Evolutionary conservation across 2,113 vertebrate genomes (phyloP).

Genomic region (sheep (Ovis aries)): ARS-UI_Ramb_v3.0 NC_056055.1:74905001-74905500

Average conservation of each 20-base stretch:
- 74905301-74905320: slow-evolving; percentile 46
- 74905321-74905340: slow-evolving; percentile 51
- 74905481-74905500: not conserved
- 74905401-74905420: slow-evolving; percentile 23
- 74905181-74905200: not conserved
- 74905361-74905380: slow-evolving; percentile 28
- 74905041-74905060: not conserved
- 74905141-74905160: not conserved
- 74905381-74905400: slow-evolving; percentile 51
- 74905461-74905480: not conserved
- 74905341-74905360: not conserved
- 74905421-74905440: slow-evolving; percentile 23
- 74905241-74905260: not conserved
- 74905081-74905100: not conserved
- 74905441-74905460: slow-evolving; percentile 48
- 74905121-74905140: not conserved
- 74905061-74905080: not conserved
- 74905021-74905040: not conserved
- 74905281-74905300: not conserved
- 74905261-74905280: not conserved
- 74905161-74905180: not conserved
- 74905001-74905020: not conserved
- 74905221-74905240: slow-evolving; percentile 6
- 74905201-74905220: not conserved
- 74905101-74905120: not conserved